A percentile compares a stretch with the other conserved stretches of the same genome.
Evolutionary conservation across 2,888 invertebrate species (phyloP).

Genomic region (Parapristionchus giblindavisi): DNA sequence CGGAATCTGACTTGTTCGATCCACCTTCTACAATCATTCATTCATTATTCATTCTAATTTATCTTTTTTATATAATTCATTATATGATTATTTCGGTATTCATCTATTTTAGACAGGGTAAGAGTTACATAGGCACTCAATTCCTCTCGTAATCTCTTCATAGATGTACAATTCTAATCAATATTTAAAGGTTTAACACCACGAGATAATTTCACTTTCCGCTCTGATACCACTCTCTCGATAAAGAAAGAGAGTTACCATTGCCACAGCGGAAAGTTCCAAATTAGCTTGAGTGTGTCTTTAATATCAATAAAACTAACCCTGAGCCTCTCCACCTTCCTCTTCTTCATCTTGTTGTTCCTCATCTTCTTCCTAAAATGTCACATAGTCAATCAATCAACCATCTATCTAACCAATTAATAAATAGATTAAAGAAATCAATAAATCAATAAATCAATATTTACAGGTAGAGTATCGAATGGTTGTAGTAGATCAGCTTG

Average conservation of each 20-base stretch:
- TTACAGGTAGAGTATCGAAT: constrained; percentile 7
- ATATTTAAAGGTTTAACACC: too few species aligned
- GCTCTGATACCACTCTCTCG: too few species aligned
- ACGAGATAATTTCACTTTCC: neutral
- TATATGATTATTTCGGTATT: too few species aligned
- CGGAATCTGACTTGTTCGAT: neutral
- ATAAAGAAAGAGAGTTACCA: neutral
- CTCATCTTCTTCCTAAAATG: constrained; percentile 5
- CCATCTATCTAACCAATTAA: neutral
- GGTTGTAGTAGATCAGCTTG: constrained; percentile 15
- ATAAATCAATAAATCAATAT: neutral
- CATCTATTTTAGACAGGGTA: too few species aligned
- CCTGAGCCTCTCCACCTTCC: neutral
- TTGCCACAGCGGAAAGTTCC: too few species aligned
- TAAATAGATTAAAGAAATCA: neutral
- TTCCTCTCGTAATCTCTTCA: too few species aligned
- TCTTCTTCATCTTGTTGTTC: neutral
- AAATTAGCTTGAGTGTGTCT: too few species aligned
- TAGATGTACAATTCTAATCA: too few species aligned
- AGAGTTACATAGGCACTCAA: too few species aligned
- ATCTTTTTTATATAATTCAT: too few species aligned
- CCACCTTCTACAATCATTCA: neutral
- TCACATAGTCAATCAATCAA: neutral
- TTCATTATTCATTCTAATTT: neutral
- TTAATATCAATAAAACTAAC: neutral